These are phyloP conservation scores for Hestina assimilis DNA, from an alignment of 1,140 invertebrate species.

Conservation along the genomic window DNA sequence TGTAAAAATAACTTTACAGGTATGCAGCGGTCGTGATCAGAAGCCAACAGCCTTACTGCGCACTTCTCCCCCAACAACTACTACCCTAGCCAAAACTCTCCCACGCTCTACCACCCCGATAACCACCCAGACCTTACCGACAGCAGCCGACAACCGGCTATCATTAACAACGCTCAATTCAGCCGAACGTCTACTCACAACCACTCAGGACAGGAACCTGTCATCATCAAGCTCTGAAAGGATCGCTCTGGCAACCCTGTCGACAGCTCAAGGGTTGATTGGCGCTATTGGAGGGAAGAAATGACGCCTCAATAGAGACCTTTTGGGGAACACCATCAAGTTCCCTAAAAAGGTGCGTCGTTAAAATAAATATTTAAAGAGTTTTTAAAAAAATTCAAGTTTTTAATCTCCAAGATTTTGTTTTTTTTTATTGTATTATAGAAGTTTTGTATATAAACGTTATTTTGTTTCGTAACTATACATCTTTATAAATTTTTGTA, in stretches of 20 bases:
- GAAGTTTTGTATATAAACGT: not conserved
- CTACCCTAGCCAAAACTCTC: conserved; percentile 42
- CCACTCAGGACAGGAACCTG: conserved; percentile 47
- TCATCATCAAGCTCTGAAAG: conserved; percentile 43
- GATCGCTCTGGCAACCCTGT: conserved; percentile 61
- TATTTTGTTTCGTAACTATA: conserved; percentile 1
- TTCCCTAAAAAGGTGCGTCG: conserved; percentile 16
- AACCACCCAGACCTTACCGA: conserved; percentile 32
- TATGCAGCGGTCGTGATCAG: conserved; percentile 72
- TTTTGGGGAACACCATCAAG: conserved; percentile 24
- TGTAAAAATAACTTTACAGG: conserved; percentile 41
- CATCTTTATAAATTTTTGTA: not conserved
- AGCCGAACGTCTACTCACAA: conserved; percentile 52
- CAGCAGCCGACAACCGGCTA: conserved; percentile 49
- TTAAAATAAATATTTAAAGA: not conserved
- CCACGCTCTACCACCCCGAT: conserved; percentile 52
- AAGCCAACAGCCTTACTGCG: conserved; percentile 62
- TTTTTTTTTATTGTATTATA: too few relatives aligned
- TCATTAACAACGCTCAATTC: conserved; percentile 58
- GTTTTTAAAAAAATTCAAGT: not conserved
- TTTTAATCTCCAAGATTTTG: not conserved
- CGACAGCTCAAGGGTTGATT: conserved; percentile 76
- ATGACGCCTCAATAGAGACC: conserved; percentile 65
- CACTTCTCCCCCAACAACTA: conserved; percentile 57
- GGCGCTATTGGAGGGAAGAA: conserved; percentile 79